phyloP scores from a whole-genome alignment of 2,888 invertebrate genomes.

The Clivina fossor region DNA sequence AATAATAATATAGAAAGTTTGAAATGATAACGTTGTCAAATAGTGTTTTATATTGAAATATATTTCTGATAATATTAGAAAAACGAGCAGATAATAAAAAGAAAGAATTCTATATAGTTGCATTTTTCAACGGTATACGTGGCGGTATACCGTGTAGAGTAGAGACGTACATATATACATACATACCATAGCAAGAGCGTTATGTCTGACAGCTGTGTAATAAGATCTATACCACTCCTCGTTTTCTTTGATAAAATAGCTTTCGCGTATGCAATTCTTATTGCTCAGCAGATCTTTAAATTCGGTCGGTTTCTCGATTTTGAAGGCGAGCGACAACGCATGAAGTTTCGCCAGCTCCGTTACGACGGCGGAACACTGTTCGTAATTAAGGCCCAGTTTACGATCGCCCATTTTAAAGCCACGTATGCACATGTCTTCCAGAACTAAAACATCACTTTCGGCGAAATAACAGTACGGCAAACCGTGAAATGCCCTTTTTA shows the following conservation, averaged over 20 bases:
- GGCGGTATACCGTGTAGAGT: neutral
- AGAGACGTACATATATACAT: too few relatives aligned
- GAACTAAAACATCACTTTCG: conserved; percentile 56
- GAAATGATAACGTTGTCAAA: too few relatives aligned
- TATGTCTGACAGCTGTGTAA: conserved; percentile 64
- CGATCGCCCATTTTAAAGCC: conserved; percentile 68
- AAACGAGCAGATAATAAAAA: too few relatives aligned
- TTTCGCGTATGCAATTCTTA: conserved; percentile 58
- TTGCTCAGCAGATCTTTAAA: conserved; percentile 58
- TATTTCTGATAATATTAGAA: too few relatives aligned
- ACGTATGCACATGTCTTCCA: conserved; percentile 63
- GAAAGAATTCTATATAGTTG: too few relatives aligned
- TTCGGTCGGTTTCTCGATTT: conserved; percentile 56
- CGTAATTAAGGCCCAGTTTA: conserved; percentile 60
- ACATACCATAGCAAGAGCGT: conserved; percentile 67
- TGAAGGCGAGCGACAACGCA: conserved; percentile 65
- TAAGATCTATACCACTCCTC: conserved; percentile 70
- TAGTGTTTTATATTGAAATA: too few relatives aligned
- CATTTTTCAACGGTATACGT: conserved; percentile 20
- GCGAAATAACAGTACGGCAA: conserved; percentile 65
- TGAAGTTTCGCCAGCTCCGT: conserved; percentile 66
- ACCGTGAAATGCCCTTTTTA: conserved; percentile 44
- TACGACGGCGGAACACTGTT: conserved; percentile 62
- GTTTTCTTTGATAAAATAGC: conserved; percentile 66
- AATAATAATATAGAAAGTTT: too few relatives aligned